phyloP scores from a whole-genome alignment of 1,140 invertebrate species.

The Papilio machaon region DNA sequence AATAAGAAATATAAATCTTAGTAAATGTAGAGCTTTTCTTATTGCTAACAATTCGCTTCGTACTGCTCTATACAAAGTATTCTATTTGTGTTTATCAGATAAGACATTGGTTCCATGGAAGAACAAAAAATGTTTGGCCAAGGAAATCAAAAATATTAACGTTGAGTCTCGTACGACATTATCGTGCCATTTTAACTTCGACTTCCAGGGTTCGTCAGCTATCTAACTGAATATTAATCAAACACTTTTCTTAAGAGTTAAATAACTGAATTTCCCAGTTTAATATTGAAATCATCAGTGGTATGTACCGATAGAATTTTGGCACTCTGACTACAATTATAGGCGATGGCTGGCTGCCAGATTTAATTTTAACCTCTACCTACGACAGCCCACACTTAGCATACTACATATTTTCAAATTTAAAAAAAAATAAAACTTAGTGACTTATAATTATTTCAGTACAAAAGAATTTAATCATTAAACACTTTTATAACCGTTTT shows the following conservation, averaged over 20 bases:
- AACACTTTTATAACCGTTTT: not conserved
- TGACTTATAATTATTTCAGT: not conserved
- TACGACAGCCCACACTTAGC: constrained; percentile 63
- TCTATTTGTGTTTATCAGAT: no score
- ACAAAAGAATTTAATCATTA: not conserved
- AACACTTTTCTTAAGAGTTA: not conserved
- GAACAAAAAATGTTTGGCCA: no score
- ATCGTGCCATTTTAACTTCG: no score
- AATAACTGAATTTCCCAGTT: constrained; percentile 36
- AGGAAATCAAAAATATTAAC: no score
- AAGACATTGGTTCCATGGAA: no score
- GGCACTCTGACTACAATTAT: constrained; percentile 73
- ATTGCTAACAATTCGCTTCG: not conserved
- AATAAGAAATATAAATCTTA: not conserved
- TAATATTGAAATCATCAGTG: constrained; percentile 52
- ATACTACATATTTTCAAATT: constrained; percentile 12
- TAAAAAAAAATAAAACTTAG: constrained; percentile 3
- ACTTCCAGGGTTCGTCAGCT: no score
- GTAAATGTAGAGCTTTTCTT: not conserved
- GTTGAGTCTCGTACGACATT: no score
- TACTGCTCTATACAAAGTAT: not conserved
- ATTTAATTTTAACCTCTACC: constrained; percentile 64
- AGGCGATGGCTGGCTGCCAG: constrained; percentile 67
- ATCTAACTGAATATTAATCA: not conserved
- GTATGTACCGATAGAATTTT: constrained; percentile 67